phyloP scores from a whole-genome alignment of 2,888 invertebrate species.

The Zonitis immaculata region DNA sequence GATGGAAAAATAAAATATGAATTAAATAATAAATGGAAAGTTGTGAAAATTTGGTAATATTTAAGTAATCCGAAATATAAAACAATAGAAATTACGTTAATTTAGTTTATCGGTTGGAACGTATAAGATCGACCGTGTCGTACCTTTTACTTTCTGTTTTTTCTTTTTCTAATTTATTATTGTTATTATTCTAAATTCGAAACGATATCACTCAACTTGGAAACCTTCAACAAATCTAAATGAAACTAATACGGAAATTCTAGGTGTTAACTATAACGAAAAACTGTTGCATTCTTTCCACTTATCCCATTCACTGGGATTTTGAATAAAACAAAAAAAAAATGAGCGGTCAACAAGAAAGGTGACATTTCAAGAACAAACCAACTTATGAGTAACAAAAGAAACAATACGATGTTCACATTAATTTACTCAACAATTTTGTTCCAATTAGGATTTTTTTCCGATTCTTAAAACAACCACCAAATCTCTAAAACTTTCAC shows the following conservation, averaged over 20 bases:
- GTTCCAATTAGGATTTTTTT: too few species aligned
- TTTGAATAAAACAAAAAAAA: too few species aligned
- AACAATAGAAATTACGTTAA: slow-evolving; percentile 2
- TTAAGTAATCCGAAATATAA: neutral
- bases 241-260: neutral
- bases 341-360: too few species aligned
- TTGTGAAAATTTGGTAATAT: neutral
- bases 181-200: too few species aligned
- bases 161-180: too few species aligned
- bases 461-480: too few species aligned
- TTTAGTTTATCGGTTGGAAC: neutral
- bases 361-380: too few species aligned
- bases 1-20: neutral
- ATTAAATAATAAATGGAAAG: neutral
- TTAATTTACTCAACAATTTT: too few species aligned
- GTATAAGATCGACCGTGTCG: neutral
- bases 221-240: neutral
- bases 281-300: neutral
- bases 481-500: too few species aligned
- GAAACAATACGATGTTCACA: too few species aligned
- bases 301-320: neutral
- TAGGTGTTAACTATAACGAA: neutral
- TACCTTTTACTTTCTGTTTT: neutral
- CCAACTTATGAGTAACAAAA: too few species aligned
- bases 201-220: neutral